Evolutionary conservation across 2,888 invertebrate species (phyloP).

Genomic region (Entomobrya multifasciata): DNA sequence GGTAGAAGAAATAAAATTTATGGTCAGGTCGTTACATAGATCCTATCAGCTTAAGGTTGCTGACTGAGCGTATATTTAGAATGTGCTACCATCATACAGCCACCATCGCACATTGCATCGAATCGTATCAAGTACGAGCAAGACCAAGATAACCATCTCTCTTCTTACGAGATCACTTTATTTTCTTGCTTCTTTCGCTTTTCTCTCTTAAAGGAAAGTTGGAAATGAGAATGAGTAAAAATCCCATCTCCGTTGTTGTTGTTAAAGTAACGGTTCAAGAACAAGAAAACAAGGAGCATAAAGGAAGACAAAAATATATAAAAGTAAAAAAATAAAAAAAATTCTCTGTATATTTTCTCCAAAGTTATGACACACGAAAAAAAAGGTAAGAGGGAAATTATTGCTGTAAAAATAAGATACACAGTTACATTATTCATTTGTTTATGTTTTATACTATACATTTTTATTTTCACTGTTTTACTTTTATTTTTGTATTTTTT

Average conservation of each 20-base stretch:
- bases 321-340: slow-evolving; percentile 47
- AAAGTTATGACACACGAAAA: slow-evolving; percentile 64
- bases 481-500: no score
- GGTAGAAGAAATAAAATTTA: slow-evolving; percentile 78
- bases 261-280: no score
- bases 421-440: slow-evolving; percentile 1
- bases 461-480: no score
- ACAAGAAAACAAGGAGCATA: slow-evolving; percentile 31
- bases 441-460: slow-evolving; percentile 3
- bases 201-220: slow-evolving; percentile 23
- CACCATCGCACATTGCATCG: no score
- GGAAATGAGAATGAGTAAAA: slow-evolving; percentile 71
- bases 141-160: slow-evolving; percentile 75
- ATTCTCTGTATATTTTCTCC: slow-evolving; percentile 17
- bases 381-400: slow-evolving; percentile 65
- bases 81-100: slow-evolving; percentile 74
- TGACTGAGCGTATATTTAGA: slow-evolving; percentile 77
- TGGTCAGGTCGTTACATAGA: slow-evolving; percentile 78
- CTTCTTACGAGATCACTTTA: slow-evolving; percentile 70
- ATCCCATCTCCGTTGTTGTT: slow-evolving; percentile 57
- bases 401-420: slow-evolving; percentile 51
- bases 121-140: slow-evolving; percentile 69
- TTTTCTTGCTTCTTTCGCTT: not conserved
- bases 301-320: slow-evolving; percentile 41
- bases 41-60: slow-evolving; percentile 78